Conservation (phyloP, 2,888 invertebrate species). For the Morpho helenor region DNA sequence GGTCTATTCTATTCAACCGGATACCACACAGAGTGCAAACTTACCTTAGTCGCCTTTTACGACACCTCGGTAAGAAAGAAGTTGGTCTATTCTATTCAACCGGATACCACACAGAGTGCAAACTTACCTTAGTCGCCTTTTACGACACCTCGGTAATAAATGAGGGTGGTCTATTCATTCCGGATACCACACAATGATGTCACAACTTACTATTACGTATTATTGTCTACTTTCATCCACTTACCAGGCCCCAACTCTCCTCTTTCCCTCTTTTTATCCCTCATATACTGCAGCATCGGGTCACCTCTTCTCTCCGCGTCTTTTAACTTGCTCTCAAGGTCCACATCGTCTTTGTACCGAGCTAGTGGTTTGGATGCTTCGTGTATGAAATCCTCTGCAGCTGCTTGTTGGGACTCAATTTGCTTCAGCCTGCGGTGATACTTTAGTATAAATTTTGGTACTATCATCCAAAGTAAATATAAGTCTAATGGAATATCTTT, state of each 20-base stretch:
- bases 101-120: no score
- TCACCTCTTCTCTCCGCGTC: constrained; percentile 91
- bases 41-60: no score
- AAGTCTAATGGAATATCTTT: no score
- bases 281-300: constrained; percentile 95
- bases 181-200: no score
- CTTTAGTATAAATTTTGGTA: background rate
- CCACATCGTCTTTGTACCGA: constrained; percentile 91
- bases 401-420: constrained; percentile 84
- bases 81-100: no score
- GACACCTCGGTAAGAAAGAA: no score
- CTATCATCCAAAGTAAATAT: no score
- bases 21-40: no score
- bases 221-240: constrained; percentile 21
- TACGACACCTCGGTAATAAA: no score
- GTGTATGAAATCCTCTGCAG: constrained; percentile 85
- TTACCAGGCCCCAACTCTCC: constrained; percentile 75
- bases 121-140: no score
- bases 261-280: constrained; percentile 78
- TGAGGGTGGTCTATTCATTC: no score
- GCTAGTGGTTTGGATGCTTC: constrained; percentile 96
- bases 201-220: background rate
- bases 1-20: no score
- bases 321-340: constrained; percentile 88
- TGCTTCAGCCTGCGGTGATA: constrained; percentile 84